A percentile compares a stretch with the other conserved stretches of the same genome.
Evolutionary conservation across 2,113 vertebrate species (phyloP).

Genomic region (Eublepharis macularius): DNA sequence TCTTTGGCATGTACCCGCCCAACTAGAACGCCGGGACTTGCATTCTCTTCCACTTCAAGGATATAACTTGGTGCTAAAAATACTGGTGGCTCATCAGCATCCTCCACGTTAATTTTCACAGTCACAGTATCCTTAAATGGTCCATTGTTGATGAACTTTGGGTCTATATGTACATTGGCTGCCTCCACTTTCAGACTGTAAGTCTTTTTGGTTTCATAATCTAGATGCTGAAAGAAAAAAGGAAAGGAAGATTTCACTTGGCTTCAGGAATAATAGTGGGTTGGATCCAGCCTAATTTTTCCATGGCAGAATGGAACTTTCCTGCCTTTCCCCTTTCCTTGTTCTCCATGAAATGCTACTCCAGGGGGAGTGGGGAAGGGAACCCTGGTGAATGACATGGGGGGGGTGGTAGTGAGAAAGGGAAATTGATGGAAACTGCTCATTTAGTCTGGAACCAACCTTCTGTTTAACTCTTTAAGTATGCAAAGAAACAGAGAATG

Average conservation of each 20-base stretch:
- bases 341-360: no score
- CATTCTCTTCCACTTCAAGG: slow-evolving; percentile 95
- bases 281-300: no score
- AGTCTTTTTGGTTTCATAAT: slow-evolving; percentile 91
- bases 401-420: no score
- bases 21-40: slow-evolving; percentile 86
- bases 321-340: neutral
- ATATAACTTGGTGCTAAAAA: slow-evolving; percentile 87
- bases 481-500: no score
- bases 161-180: slow-evolving; percentile 89
- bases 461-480: no score
- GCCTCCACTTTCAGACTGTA: slow-evolving; percentile 95
- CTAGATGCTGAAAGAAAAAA: slow-evolving; percentile 81
- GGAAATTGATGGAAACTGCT: no score
- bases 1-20: slow-evolving; percentile 96
- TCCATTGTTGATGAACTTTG: slow-evolving; percentile 92
- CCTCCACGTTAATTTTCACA: slow-evolving; percentile 92
- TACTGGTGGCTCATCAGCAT: slow-evolving; percentile 92
- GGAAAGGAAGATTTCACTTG: slow-evolving; percentile 30
- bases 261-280: neutral
- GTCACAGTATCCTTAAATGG: slow-evolving; percentile 95
- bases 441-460: no score
- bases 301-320: no score
- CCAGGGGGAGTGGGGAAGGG: no score
- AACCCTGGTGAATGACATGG: no score